Evolutionary conservation across 2,113 vertebrate species (phyloP).

Genomic region (Epinephelus cyanopodus): DNA sequence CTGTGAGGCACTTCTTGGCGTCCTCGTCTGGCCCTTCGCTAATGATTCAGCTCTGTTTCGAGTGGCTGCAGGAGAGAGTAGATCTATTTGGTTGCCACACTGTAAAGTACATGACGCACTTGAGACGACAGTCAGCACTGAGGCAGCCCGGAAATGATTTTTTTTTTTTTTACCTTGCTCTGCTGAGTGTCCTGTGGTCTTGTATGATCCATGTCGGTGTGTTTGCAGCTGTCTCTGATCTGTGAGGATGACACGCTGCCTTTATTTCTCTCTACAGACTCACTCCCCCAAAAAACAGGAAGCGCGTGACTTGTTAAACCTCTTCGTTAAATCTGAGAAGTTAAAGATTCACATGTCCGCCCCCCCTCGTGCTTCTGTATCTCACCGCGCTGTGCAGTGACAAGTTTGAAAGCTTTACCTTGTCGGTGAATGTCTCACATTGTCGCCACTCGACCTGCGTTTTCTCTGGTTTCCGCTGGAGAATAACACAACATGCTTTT

Average conservation of each 20-base stretch:
- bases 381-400: no score
- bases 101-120: neutral
- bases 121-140: neutral
- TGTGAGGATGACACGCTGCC: neutral
- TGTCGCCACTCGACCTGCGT: neutral
- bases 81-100: neutral
- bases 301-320: slow-evolving; percentile 5
- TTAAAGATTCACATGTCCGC: neutral
- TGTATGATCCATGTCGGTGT: slow-evolving; percentile 43
- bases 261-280: neutral
- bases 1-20: neutral
- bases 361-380: neutral
- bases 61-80: neutral
- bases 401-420: neutral
- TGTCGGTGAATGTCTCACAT: neutral
- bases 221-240: neutral
- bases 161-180: slow-evolving; percentile 51
- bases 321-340: neutral
- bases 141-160: neutral
- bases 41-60: neutral
- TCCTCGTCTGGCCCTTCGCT: neutral
- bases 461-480: neutral
- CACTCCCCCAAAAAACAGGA: slow-evolving; percentile 41
- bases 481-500: slow-evolving; percentile 9
- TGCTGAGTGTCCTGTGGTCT: slow-evolving; percentile 32